Evolutionary conservation across 2,797 vertebrate genomes (phyloP).

Genomic region (Lacerta viridis): DNA sequence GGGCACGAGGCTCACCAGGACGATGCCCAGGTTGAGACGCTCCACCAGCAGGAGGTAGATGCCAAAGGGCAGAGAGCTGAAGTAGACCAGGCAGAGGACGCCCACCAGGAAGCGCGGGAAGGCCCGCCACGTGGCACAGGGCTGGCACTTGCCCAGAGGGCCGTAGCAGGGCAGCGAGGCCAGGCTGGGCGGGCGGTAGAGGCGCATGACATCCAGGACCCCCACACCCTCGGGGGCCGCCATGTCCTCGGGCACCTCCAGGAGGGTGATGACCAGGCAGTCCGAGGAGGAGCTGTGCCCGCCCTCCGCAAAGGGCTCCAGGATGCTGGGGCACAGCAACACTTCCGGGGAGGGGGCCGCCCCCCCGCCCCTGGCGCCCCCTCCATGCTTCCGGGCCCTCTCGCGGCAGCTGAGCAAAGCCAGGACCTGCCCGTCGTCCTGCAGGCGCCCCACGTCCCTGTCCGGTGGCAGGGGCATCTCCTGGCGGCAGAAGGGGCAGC

Average conservation of each 20-base stretch:
- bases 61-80: conserved; percentile 91
- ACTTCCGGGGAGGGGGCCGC: conserved; percentile 78
- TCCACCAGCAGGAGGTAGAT: conserved; percentile 92
- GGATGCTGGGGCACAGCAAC: conserved; percentile 85
- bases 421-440: conserved; percentile 86
- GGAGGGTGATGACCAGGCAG: conserved; percentile 91
- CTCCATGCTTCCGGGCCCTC: conserved; percentile 66
- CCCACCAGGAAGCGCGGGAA: conserved; percentile 89
- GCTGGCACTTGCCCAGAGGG: conserved; percentile 82
- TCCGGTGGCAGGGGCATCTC: conserved; percentile 82
- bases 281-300: conserved; percentile 84
- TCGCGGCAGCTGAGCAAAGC: conserved; percentile 84
- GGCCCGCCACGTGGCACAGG: conserved; percentile 80
- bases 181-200: conserved; percentile 84
- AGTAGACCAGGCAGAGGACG: conserved; percentile 89
- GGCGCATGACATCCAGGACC: conserved; percentile 85
- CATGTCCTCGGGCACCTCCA: conserved; percentile 87
- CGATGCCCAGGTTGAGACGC: conserved; percentile 86
- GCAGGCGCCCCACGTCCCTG: conserved; percentile 83
- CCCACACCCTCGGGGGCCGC: conserved; percentile 84
- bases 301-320: conserved; percentile 69
- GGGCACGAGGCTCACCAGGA: conserved; percentile 89
- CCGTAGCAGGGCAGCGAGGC: conserved; percentile 82
- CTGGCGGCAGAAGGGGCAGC: conserved; percentile 91
- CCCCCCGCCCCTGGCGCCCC: neutral